Percentiles rank a stretch among this genome's conserved stretches.
Evolutionary conservation across 2,113 vertebrate genomes (phyloP).

Genomic region (Laterallus jamaicensis): DNA sequence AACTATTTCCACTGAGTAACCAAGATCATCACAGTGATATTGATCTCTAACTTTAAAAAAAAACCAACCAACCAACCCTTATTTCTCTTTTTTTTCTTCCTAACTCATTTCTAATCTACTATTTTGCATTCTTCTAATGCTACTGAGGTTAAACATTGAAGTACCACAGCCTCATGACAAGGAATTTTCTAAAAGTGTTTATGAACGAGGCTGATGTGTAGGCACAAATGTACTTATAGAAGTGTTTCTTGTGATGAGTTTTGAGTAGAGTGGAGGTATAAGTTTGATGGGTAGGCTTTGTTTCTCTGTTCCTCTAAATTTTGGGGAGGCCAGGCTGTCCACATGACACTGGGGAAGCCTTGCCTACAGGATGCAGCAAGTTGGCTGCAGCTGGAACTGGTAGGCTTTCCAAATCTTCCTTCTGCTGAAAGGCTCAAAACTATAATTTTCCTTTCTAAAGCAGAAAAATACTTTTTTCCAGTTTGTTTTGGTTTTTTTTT

Average conservation of each 20-base stretch:
- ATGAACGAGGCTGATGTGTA: neutral
- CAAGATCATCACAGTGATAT: neutral
- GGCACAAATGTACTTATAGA: neutral
- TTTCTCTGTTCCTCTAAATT: neutral
- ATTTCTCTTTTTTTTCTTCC: neutral
- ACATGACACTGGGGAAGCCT: neutral
- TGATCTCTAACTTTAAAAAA: neutral
- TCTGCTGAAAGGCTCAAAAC: neutral
- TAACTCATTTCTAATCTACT: neutral
- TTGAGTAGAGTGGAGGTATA: neutral
- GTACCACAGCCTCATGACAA: neutral
- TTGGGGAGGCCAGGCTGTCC: neutral
- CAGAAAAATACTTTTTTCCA: neutral
- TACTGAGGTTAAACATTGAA: neutral
- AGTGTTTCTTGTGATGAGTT: neutral
- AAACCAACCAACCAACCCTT: fast-evolving
- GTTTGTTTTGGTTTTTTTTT: neutral
- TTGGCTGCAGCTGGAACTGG: neutral
- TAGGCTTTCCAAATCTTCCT: neutral
- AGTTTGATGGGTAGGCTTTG: neutral
- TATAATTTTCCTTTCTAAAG: neutral
- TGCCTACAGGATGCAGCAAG: neutral
- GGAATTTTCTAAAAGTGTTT: neutral
- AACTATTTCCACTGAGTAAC: neutral
- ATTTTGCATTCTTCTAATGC: neutral